These are phyloP conservation scores for Anadara kagoshimensis DNA, from an alignment of 1,140 invertebrate genomes.

Conservation along the genomic window DNA sequence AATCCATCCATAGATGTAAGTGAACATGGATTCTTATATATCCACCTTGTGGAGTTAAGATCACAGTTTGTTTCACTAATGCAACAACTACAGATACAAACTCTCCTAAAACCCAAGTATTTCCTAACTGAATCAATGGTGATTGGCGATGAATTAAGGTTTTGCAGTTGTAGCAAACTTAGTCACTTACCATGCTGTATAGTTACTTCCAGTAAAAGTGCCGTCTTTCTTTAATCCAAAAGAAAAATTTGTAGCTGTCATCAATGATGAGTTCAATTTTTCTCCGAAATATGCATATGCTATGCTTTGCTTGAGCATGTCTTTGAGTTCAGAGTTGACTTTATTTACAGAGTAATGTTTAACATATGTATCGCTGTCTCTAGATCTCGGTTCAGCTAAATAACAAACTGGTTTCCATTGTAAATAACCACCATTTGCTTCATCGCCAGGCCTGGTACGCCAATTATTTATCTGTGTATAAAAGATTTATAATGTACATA, in stretches of 20 bases:
- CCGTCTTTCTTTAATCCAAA: slow-evolving; percentile 79
- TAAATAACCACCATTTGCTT: slow-evolving; percentile 76
- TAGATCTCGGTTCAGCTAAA: slow-evolving; percentile 51
- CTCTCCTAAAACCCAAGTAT: no score
- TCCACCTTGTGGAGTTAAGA: no score
- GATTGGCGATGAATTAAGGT: no score
- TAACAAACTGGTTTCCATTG: slow-evolving; percentile 84
- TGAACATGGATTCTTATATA: no score
- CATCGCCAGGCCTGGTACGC: slow-evolving; percentile 33
- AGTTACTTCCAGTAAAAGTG: slow-evolving; percentile 79
- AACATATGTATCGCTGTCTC: slow-evolving; percentile 50
- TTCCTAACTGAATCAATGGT: no score
- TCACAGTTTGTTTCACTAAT: no score
- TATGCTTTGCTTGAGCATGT: slow-evolving; percentile 45
- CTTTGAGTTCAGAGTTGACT: background rate
- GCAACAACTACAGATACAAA: no score
- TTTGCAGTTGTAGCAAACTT: no score
- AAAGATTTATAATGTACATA: no score
- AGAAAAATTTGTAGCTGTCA: slow-evolving; percentile 75
- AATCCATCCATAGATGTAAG: no score
- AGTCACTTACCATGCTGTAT: slow-evolving; percentile 78
- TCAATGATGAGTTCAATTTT: slow-evolving; percentile 21
- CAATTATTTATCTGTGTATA: slow-evolving; percentile 61
- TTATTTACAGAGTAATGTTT: slow-evolving; percentile 40
- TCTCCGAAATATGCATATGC: slow-evolving; percentile 49